phyloP scores from a whole-genome alignment of 2,888 invertebrate species.

The Oeneis ivallda region DNA sequence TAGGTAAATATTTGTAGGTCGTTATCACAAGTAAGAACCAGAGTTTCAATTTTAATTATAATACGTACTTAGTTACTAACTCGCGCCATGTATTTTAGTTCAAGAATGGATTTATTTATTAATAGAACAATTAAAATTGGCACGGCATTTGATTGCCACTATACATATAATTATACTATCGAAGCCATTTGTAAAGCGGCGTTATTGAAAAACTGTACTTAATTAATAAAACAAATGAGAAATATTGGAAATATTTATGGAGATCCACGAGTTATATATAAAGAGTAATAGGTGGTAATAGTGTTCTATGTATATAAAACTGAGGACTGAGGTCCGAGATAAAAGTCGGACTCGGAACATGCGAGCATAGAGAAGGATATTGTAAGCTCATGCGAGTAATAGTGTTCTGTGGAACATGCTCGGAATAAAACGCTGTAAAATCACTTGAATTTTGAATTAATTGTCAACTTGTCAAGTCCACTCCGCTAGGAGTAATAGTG shows the following conservation, averaged over 20 bases:
- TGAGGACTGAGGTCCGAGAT: too few species aligned
- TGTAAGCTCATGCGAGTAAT: too few species aligned
- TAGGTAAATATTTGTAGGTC: constrained; percentile 20
- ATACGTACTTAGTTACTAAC: not conserved
- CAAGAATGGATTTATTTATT: constrained; percentile 25
- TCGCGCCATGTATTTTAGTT: not conserved
- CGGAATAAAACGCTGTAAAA: too few species aligned
- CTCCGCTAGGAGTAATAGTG: too few species aligned
- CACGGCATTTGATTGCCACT: constrained; percentile 24
- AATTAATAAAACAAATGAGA: not conserved
- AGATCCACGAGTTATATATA: not conserved
- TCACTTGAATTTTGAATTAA: constrained; percentile 4
- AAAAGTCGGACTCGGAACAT: too few species aligned
- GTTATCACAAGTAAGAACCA: constrained; percentile 20
- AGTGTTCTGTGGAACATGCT: too few species aligned
- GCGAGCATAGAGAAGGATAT: too few species aligned
- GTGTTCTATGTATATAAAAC: too few species aligned
- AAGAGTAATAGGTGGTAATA: too few species aligned
- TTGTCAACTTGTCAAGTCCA: too few species aligned
- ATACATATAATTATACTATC: constrained; percentile 7
- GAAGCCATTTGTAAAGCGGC: not conserved
- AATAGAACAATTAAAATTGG: constrained; percentile 38
- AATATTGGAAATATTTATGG: too few species aligned
- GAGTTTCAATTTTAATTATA: not conserved
- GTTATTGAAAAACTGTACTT: not conserved